A percentile compares a stretch with the other conserved stretches of the same genome.
phyloP scores from a whole-genome alignment of 2,113 vertebrate species.

The Pycnonotus jocosus region DNA sequence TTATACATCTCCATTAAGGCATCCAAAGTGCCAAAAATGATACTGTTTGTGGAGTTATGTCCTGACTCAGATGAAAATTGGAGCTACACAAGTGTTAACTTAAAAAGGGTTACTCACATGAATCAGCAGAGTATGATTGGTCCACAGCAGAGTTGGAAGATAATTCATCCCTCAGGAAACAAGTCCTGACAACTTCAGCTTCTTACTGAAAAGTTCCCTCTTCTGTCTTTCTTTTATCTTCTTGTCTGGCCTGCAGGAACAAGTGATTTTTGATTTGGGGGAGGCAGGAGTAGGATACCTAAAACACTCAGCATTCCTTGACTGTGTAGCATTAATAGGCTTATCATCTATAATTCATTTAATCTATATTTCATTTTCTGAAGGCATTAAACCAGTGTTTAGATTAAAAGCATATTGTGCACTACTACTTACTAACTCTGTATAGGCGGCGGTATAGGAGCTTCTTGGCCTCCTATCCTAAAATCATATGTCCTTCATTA shows the following conservation, averaged over 20 bases:
- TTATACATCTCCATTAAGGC: neutral
- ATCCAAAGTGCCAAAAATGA: neutral
- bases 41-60: neutral
- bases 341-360: neutral
- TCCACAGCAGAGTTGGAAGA: neutral
- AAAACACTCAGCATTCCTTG: neutral
- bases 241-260: neutral
- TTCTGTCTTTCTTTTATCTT: neutral
- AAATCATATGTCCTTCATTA: neutral
- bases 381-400: slow-evolving; percentile 7
- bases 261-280: neutral
- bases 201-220: neutral
- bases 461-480: neutral
- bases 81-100: neutral
- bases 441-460: neutral
- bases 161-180: neutral
- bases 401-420: slow-evolving; percentile 7
- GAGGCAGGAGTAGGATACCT: accelerated
- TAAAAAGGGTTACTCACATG: neutral
- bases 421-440: neutral
- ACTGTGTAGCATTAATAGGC: neutral
- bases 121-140: neutral
- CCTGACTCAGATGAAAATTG: neutral
- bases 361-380: slow-evolving; percentile 3
- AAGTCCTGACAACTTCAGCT: neutral